These are phyloP conservation scores for Trachelus stipa DNA, from an alignment of 2,888 invertebrate species.

Conservation along the genomic window DNA sequence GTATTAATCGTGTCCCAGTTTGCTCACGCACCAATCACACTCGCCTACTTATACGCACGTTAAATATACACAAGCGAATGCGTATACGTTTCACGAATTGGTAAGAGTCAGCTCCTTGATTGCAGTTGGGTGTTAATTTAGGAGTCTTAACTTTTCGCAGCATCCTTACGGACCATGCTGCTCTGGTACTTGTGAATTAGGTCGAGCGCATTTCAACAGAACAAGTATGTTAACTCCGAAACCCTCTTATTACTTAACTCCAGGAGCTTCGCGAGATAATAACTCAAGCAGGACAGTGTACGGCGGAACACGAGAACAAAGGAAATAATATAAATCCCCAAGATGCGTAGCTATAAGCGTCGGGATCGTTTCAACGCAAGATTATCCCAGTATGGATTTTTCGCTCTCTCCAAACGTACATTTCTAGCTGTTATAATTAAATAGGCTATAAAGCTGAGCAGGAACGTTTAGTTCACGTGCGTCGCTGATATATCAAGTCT, in stretches of 20 bases:
- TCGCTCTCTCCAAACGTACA: neutral
- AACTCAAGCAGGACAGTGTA: neutral
- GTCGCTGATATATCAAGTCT: neutral
- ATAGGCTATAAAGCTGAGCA: neutral
- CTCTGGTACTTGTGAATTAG: neutral
- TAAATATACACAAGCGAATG: neutral
- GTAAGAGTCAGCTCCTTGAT: neutral
- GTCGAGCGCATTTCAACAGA: neutral
- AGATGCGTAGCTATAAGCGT: neutral
- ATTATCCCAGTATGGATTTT: neutral
- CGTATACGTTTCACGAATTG: neutral
- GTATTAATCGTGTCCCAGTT: constrained; percentile 4
- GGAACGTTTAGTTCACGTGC: neutral
- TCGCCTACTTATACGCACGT: neutral
- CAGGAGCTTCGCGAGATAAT: neutral
- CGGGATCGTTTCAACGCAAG: neutral
- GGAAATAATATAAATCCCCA: neutral
- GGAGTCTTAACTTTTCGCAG: neutral
- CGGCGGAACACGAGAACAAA: neutral
- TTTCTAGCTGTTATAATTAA: neutral
- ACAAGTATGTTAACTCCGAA: neutral
- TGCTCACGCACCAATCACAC: neutral
- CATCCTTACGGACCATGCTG: neutral
- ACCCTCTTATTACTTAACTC: neutral
- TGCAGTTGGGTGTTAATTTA: neutral